Base-by-base conservation (phyloP, 2,113 vertebrate species). In the Chionodraco myersi region DNA sequence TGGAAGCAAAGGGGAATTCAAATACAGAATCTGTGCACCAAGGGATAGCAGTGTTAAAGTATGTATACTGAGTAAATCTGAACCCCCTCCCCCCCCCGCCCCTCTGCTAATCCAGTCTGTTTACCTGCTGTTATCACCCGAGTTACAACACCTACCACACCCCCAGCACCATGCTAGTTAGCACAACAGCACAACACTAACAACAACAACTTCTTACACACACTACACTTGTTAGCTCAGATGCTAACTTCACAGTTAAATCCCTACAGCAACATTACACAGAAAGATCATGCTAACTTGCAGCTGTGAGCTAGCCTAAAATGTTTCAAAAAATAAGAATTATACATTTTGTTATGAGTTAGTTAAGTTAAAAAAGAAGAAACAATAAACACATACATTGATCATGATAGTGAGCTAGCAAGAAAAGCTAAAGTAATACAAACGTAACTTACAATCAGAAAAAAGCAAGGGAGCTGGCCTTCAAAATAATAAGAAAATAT, bases 231-330 rank as follows among this genome's bases (percentile, higher is more conserved):
- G 11, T 51, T 67, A 47, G 75, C 64, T n/a, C 2, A n/a, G 10
- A 48, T 14, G 53, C 58, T 64, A 69, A 21, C 30, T 34, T 59
- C 10, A 6, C 34, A 48, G 18, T 23, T 45, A 12, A 58, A 44
- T 1, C 9, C 59, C 36, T 1, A 21, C 69, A 26, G 59, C 6
- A 6, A 21, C 18, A 8, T 3, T 13, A 36, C 15, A 9, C 57
- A 41, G 6, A 75, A 75, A 75, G 67, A 78, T 82, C 84, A 79
- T 67, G 81, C 83, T 84, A 83, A 85, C 86, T 81, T 87, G 85
- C 82, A 67, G 85, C 85, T 78, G 86, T 87, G 14, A 59, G 6
- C 57, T 59, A 34, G 26, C 16, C 30, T 34, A 8, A 34, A 26
- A 34, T 41, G 6, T 41, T 41, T 30, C 30, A 3, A 30, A 30